Evolutionary conservation across 2,888 invertebrate species (phyloP).

Genomic region (Scelioninae gen. 1): DNA sequence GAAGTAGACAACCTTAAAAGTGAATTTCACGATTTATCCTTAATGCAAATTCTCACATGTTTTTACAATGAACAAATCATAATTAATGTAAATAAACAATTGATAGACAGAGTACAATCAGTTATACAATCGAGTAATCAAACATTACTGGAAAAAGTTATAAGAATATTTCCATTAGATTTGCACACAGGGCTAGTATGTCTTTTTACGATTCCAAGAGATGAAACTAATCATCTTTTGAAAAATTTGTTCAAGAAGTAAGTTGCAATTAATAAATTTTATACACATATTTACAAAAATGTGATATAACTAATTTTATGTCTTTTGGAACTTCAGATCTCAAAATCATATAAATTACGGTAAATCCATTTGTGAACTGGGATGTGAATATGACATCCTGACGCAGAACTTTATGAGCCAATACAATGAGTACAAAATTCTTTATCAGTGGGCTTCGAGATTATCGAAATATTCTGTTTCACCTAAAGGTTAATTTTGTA

Average conservation of each 20-base stretch:
- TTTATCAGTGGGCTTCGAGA: conserved; percentile 80
- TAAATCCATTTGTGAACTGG: conserved; percentile 76
- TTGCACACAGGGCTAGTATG: conserved; percentile 80
- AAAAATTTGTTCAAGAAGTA: conserved; percentile 57
- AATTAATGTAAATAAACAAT: conserved; percentile 3
- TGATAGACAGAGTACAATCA: conserved; percentile 3
- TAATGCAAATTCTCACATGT: conserved; percentile 74
- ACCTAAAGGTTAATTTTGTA: conserved; percentile 76
- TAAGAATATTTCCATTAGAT: conserved; percentile 81
- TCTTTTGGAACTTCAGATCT: conserved; percentile 64
- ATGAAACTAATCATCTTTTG: conserved; percentile 76
- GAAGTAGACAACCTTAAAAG: conserved; percentile 66
- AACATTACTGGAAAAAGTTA: conserved; percentile 80
- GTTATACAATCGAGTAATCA: conserved; percentile 39
- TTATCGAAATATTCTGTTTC: conserved; percentile 79
- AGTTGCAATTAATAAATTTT: conserved; percentile 35
- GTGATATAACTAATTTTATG: not conserved
- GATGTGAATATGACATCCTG: conserved; percentile 77
- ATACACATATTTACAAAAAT: not conserved
- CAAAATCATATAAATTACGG: conserved; percentile 74
- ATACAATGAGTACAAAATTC: conserved; percentile 73
- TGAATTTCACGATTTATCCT: conserved; percentile 76
- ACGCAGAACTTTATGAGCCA: conserved; percentile 66
- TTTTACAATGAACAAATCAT: conserved; percentile 71
- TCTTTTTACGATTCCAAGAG: conserved; percentile 78